A percentile compares a stretch with the other conserved stretches of the same genome.
These are phyloP conservation scores for Drosophila nigricruria DNA, from an alignment of 2,888 invertebrate genomes.

Conservation along the genomic window DNA sequence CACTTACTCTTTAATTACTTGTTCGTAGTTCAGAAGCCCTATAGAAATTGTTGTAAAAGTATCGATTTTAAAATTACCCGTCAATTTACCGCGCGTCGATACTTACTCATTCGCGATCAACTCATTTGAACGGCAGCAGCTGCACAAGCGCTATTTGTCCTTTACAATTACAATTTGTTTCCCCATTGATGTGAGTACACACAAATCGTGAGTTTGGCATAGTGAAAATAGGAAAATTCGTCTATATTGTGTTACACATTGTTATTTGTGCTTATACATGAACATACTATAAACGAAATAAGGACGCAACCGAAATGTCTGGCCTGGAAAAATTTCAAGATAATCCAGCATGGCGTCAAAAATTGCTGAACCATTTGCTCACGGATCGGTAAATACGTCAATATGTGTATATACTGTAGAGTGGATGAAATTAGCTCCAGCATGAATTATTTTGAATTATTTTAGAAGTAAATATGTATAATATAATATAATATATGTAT, in stretches of 20 bases:
- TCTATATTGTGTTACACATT: background rate
- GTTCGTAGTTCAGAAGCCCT: slow-evolving; percentile 8
- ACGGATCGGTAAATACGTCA: slow-evolving; percentile 81
- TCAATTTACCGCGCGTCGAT: slow-evolving; percentile 43
- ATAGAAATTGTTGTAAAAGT: background rate
- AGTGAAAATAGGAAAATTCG: background rate
- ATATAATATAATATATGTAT: too few species aligned
- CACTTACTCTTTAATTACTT: background rate
- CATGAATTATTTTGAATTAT: slow-evolving; percentile 13
- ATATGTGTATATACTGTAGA: slow-evolving; percentile 11
- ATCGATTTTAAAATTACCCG: slow-evolving; percentile 49
- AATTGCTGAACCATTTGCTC: slow-evolving; percentile 78
- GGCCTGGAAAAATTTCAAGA: slow-evolving; percentile 83
- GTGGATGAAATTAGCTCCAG: slow-evolving; percentile 23
- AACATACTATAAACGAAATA: slow-evolving; percentile 13
- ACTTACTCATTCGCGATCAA: slow-evolving; percentile 25
- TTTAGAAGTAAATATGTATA: slow-evolving; percentile 18
- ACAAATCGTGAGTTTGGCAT: background rate
- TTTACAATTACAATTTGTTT: slow-evolving; percentile 3
- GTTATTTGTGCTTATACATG: slow-evolving; percentile 1
- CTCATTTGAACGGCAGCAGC: slow-evolving; percentile 36
- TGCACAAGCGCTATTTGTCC: slow-evolving; percentile 4
- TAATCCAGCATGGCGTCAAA: slow-evolving; percentile 79
- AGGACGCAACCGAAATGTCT: slow-evolving; percentile 70
- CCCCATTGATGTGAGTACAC: slow-evolving; percentile 31